Percentiles rank a stretch among this genome's conserved stretches.
Evolutionary conservation across 1,140 invertebrate species (phyloP).

Genomic region (Tenebrio molitor): DNA sequence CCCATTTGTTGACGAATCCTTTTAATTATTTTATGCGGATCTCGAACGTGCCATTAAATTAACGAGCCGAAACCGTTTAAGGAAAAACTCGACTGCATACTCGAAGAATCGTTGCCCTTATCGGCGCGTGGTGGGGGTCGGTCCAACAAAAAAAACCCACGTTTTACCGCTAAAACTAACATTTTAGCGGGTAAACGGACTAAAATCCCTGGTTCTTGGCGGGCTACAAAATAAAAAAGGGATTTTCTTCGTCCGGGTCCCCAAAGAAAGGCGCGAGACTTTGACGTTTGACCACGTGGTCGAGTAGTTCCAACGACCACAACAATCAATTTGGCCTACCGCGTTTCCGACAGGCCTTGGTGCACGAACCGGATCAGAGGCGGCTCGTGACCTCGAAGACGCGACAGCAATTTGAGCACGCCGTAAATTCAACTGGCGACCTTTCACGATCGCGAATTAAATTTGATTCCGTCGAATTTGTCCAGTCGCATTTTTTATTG

Average conservation of each 20-base stretch:
- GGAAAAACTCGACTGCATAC: constrained; percentile 38
- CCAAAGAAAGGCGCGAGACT: constrained; percentile 2
- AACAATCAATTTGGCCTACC: constrained; percentile 44
- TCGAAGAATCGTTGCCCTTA: constrained; percentile 33
- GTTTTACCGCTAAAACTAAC: constrained; percentile 26
- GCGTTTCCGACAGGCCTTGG: constrained; percentile 3
- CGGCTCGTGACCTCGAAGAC: too few species aligned
- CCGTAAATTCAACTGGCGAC: too few species aligned
- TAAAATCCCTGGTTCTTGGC: constrained; percentile 32
- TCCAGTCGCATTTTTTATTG: too few species aligned
- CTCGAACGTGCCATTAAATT: constrained; percentile 32
- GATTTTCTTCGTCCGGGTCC: neutral
- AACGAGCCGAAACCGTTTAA: constrained; percentile 28
- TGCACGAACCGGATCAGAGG: too few species aligned
- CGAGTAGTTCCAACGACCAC: constrained; percentile 14
- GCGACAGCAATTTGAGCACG: too few species aligned
- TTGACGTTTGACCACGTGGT: constrained; percentile 11
- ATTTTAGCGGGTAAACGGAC: constrained; percentile 36
- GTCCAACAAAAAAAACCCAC: neutral
- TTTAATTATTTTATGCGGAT: constrained; percentile 36
- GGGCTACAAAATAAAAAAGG: constrained; percentile 14
- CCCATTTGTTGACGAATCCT: neutral
- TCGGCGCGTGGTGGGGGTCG: constrained; percentile 23
- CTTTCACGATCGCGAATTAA: too few species aligned
- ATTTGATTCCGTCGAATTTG: too few species aligned